phyloP scores from a whole-genome alignment of 2,797 vertebrate genomes.

The Tinamus major region DNA sequence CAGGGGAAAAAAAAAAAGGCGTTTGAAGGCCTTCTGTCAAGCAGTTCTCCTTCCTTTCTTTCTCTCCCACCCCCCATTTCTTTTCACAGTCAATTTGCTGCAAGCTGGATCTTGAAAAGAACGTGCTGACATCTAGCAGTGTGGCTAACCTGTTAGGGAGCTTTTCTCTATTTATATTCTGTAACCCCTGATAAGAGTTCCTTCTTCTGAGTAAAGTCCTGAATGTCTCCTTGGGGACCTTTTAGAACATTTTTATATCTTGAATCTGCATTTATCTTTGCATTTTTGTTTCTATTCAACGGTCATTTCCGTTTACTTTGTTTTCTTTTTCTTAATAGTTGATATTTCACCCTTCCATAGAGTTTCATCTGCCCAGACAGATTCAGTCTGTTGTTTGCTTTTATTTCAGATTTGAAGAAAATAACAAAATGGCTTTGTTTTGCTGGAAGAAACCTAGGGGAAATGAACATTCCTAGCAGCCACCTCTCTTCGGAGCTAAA shows the following conservation, averaged over 20 bases:
- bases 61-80: neutral
- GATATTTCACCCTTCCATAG: neutral
- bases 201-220: constrained; percentile 13
- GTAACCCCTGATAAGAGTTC: constrained; percentile 40
- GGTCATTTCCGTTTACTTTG: neutral
- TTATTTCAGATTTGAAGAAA: neutral
- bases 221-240: neutral
- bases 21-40: constrained; percentile 63
- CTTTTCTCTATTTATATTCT: constrained; percentile 73
- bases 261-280: constrained; percentile 15
- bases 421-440: neutral
- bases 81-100: constrained; percentile 74
- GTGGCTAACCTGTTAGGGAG: constrained; percentile 70
- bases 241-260: constrained; percentile 31
- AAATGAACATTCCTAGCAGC: neutral
- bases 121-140: constrained; percentile 55
- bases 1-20: neutral
- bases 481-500: neutral
- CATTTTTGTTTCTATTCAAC: neutral
- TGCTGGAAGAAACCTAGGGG: neutral
- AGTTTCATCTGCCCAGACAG: neutral
- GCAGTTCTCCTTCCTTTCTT: neutral
- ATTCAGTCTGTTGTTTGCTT: neutral
- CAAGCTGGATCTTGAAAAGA: constrained; percentile 66
- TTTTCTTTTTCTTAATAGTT: neutral